Evolutionary conservation across 2,113 vertebrate genomes (phyloP).

Genomic region (Poecile atricapillus): DNA sequence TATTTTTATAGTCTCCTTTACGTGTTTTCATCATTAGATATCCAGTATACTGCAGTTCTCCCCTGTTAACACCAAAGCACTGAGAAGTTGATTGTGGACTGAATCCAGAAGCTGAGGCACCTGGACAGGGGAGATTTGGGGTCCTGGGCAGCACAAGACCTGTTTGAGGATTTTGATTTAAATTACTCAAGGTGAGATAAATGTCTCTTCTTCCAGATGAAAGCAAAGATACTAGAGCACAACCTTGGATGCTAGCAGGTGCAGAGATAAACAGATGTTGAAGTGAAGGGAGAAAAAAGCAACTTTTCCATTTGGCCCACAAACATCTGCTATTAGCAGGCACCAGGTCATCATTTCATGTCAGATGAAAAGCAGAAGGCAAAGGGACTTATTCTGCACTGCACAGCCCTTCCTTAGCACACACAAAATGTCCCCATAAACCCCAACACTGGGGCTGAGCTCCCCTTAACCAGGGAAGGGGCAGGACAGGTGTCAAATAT

Average conservation of each 20-base stretch:
- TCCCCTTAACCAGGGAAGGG: neutral
- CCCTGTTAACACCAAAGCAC: neutral
- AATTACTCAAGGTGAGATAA: neutral
- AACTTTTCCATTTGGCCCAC: neutral
- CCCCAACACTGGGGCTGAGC: neutral
- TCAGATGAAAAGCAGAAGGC: neutral
- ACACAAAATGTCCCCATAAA: neutral
- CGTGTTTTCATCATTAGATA: neutral
- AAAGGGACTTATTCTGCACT: neutral
- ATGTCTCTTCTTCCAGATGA: neutral
- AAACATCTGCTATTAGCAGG: neutral
- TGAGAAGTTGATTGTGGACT: neutral
- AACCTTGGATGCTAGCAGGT: neutral
- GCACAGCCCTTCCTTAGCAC: neutral
- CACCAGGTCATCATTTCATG: neutral
- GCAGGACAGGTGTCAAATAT: neutral
- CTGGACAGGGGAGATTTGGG: neutral
- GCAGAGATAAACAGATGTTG: neutral
- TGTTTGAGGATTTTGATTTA: neutral
- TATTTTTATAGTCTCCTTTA: neutral
- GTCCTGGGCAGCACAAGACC: neutral
- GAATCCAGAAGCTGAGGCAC: neutral
- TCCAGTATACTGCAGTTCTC: neutral
- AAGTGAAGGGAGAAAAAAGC: neutral
- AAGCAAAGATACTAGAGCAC: neutral